Evolutionary conservation across 2,113 vertebrate genomes (phyloP), one percentile per base, ranked within the genome.

Genomic region (Aphyosemion australe): DNA sequence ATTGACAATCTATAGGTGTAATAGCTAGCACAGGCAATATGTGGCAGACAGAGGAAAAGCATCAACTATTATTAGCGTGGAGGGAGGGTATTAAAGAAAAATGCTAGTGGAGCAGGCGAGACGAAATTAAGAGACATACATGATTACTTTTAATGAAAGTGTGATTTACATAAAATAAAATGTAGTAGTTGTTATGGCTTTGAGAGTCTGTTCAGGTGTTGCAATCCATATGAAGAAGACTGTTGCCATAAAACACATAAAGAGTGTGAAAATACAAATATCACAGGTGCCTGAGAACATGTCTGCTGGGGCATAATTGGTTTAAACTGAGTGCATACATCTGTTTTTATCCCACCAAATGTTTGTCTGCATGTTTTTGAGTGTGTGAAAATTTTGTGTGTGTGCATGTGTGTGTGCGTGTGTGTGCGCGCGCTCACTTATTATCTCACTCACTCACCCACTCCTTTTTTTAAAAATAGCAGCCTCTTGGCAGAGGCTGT

Each of bases 391-490:
- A 48, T 48, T 19, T 50, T 42, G 37, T 16, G 15, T 16, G 56
- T 3, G 31, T 12, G 41, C 41, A 42, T 31, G 39, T 37, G 39
- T 45, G 61, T 18, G 3, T 65, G 79, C 61, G 52, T 65, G 18
- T 52, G 61, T 55, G 59, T 58, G 56, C 59, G 81, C 56, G 61
- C 18, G 61, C 78, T 80, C 79, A 42, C 89, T 91, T 91, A 90
- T 90, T 92, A 89, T 84, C 84, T 87, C 64, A 42, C 78, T 62
- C 78, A 78, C 79, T 87, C 71, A 74, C 63, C 71, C 71, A 66
- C 63, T 61, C 63, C 49, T 73, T 86, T 26, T 88, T 86, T 88
- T 89, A 90, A 90, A 92, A 93, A 93, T 92, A 92, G 89, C 88
- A 88, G 82, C 79, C 82, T 86, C 81, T 85, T 87, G 88, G 72